These are phyloP conservation scores for Alcedo quadribrachys DNA, from an alignment of 2,797 vertebrate species.

Conservation along the genomic window DNA sequence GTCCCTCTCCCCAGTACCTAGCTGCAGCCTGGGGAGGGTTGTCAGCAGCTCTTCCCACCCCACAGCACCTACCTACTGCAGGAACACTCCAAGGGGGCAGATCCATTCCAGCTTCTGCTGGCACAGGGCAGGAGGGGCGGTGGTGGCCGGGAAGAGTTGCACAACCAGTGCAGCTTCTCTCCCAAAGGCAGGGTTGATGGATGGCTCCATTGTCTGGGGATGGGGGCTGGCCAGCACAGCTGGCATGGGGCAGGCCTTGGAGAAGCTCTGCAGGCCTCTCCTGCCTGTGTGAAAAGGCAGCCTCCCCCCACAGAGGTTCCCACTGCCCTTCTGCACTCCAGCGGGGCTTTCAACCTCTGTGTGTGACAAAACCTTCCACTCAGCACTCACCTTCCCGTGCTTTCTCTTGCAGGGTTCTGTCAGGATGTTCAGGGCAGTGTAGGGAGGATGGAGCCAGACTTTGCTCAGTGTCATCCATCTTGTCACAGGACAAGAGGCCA, in stretches of 20 bases:
- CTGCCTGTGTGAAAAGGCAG: neutral
- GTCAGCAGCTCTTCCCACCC: neutral
- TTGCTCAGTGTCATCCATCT: too few species aligned
- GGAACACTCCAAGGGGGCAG: accelerated
- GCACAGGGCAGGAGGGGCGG: neutral
- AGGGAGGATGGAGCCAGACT: too few species aligned
- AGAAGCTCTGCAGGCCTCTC: neutral
- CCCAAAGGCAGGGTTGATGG: conserved; percentile 60
- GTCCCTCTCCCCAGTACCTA: neutral
- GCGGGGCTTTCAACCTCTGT: neutral
- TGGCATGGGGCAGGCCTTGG: neutral
- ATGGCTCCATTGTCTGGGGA: conserved; percentile 59
- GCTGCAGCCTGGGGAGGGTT: neutral
- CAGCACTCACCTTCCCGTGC: neutral
- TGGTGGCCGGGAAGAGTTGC: neutral
- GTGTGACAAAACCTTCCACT: neutral
- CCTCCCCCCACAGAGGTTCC: neutral
- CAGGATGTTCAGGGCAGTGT: too few species aligned
- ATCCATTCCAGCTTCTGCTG: conserved; percentile 27
- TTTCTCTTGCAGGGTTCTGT: too few species aligned
- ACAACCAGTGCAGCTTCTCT: conserved; percentile 37
- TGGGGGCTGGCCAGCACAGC: conserved; percentile 41
- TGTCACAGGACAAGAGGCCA: too few species aligned
- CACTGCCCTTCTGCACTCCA: neutral
- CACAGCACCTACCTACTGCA: neutral